Evolutionary conservation across 2,888 invertebrate genomes (phyloP).

Genomic region (Pseudococcus longispinus): DNA sequence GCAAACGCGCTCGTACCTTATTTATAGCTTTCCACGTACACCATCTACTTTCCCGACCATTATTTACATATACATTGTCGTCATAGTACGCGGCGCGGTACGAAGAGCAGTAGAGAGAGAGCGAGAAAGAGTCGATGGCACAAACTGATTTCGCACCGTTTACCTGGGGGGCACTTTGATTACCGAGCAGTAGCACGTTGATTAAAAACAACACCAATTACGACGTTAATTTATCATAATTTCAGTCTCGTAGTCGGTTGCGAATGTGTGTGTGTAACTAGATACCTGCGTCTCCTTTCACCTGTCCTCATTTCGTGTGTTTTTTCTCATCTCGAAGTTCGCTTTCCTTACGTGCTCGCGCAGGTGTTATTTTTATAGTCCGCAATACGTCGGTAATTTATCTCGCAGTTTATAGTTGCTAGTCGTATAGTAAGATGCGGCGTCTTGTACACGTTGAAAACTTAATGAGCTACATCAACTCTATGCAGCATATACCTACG

Average conservation of each 20-base stretch:
- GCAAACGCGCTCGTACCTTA: not conserved
- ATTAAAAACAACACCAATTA: constrained; percentile 18
- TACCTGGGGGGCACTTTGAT: not conserved
- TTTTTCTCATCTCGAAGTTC: not conserved
- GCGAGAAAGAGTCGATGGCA: constrained; percentile 2
- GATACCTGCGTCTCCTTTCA: not conserved
- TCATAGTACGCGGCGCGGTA: not conserved
- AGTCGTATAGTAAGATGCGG: not conserved
- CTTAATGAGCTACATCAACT: constrained; percentile 16
- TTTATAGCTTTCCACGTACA: not conserved
- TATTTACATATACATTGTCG: constrained; percentile 6
- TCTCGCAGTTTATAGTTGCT: not conserved
- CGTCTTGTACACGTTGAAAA: constrained; percentile 10
- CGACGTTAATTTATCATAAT: constrained; percentile 22
- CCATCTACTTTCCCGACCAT: constrained; percentile 1
- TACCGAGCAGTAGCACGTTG: not conserved
- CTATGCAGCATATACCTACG: not conserved
- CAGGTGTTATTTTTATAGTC: not conserved
- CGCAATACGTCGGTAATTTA: constrained; percentile 7
- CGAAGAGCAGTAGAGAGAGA: not conserved
- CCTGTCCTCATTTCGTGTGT: not conserved
- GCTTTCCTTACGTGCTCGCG: not conserved
- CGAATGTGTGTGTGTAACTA: not conserved
- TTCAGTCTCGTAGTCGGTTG: not conserved
- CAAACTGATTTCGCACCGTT: not conserved